A percentile compares a stretch with the other conserved stretches of the same genome.
Evolutionary conservation across 2,888 invertebrate species (phyloP).

Genomic region (Melanchra persicariae): DNA sequence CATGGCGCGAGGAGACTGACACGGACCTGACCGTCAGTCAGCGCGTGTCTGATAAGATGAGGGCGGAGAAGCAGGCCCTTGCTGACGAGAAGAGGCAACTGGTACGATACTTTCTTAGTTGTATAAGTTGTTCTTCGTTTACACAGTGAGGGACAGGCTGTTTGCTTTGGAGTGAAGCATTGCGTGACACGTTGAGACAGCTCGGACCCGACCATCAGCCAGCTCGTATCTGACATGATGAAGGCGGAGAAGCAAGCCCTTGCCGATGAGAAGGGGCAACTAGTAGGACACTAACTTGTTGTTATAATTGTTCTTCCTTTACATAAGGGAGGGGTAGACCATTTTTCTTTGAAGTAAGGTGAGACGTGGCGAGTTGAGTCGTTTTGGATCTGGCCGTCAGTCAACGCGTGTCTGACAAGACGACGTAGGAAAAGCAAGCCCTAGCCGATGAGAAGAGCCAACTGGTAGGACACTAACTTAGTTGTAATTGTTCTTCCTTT

Average conservation of each 20-base stretch:
- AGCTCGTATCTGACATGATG: too few species aligned
- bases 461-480: background rate
- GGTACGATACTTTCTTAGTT: slow-evolving; percentile 73
- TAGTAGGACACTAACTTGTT: too few species aligned
- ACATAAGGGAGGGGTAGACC: too few species aligned
- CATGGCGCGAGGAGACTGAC: slow-evolving; percentile 92
- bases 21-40: slow-evolving; percentile 92
- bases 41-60: slow-evolving; percentile 92
- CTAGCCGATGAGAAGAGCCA: slow-evolving; percentile 74
- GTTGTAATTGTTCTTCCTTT: too few species aligned
- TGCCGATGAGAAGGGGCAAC: too few species aligned
- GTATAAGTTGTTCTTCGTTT: background rate
- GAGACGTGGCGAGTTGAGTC: slow-evolving; percentile 92
- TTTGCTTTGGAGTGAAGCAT: slow-evolving; percentile 52
- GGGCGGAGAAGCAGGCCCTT: slow-evolving; percentile 88
- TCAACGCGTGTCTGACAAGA: slow-evolving; percentile 93
- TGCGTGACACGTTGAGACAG: too few species aligned
- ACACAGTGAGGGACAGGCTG: too few species aligned
- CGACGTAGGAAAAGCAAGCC: slow-evolving; percentile 89
- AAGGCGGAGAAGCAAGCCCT: too few species aligned
- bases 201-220: too few species aligned
- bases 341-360: slow-evolving; percentile 71
- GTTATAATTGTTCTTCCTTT: too few species aligned
- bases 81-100: slow-evolving; percentile 91
- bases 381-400: too few species aligned